Evolutionary conservation across 1,140 invertebrate species (phyloP), one percentile per base, ranked within the genome.

Genomic region (Charaxes varanes): DNA sequence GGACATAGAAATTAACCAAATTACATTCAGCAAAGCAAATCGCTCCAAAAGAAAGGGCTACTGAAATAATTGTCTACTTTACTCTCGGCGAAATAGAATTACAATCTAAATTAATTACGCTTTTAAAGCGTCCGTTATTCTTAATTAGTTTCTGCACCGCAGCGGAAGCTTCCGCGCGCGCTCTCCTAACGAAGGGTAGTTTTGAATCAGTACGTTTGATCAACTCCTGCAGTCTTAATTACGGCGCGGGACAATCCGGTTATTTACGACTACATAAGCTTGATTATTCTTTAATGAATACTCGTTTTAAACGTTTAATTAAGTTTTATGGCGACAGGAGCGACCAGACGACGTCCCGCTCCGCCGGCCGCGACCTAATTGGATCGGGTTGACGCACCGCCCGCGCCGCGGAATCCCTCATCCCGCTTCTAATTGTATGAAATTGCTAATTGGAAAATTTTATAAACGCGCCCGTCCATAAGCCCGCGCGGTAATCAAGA

Each of bases 231-330:
- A 83, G 76, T 83, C 76, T 83, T 83, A 83, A 83, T 83, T 83
- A 83, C 79, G 79, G 76, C 70, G 69, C 76, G 72, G 78, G 78
- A 79, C 79, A 80, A 84, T 84, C 79, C 78, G 67, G 78, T 85
- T 83, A 84, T 85, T 85, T 85, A 85, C 84, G 71, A 81, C 80
- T 83, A 85, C 82, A 85, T 84, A 84, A 85, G 79, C 77, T 85
- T 82, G 79, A 85, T 85, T 85, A 85, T 85, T 85, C 80, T 84
- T 85, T 85, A 85, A 85, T 85, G 77, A 85, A 84, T 84, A 82
- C 81, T 84, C 84, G 84, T 85, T 85, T 85, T 84, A 84, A 84
- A 84, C 77, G 84, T 84, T 85, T 85, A 85, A 85, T 85, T 85
- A 85, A 85, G 84, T 85, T 85, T 85, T 85, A 85, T 85, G 79